phyloP scores from a whole-genome alignment of 2,888 invertebrate genomes.

The Drosophila cognata region DNA sequence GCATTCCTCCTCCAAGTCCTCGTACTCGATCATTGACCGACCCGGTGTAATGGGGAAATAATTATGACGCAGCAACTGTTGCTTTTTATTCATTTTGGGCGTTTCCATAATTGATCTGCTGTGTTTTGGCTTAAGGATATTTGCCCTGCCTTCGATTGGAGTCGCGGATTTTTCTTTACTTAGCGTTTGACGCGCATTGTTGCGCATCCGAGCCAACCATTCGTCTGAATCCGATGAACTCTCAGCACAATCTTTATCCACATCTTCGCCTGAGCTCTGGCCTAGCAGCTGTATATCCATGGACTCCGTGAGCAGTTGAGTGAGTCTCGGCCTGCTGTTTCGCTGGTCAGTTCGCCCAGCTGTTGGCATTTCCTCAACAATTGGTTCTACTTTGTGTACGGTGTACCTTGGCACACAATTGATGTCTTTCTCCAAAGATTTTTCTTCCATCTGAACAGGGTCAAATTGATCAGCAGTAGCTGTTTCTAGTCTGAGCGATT shows the following conservation, averaged over 20 bases:
- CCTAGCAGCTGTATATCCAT: conserved; percentile 20
- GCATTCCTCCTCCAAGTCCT: conserved; percentile 50
- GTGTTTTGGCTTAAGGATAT: background rate
- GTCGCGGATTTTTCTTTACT: background rate
- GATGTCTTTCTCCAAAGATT: conserved; percentile 13
- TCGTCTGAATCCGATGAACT: conserved; percentile 21
- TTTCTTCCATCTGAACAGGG: background rate
- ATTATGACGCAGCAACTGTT: conserved; percentile 8
- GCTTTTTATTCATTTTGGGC: conserved; percentile 17
- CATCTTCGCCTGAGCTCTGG: background rate
- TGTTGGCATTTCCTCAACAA: conserved; percentile 16
- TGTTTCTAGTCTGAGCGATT: background rate
- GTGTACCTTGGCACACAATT: conserved; percentile 4
- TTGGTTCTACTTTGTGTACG: background rate
- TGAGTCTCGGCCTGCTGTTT: background rate
- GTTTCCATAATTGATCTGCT: conserved; percentile 18
- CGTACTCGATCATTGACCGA: conserved; percentile 66
- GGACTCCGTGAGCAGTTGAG: conserved; percentile 3
- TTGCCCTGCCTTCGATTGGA: conserved; percentile 4
- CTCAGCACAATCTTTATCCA: background rate
- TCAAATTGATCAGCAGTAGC: background rate
- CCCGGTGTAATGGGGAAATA: conserved; percentile 58
- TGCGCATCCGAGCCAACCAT: conserved; percentile 15
- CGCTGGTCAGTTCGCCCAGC: background rate
- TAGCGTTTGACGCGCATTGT: background rate